Percentiles rank a stretch among this genome's conserved stretches.
phyloP scores from a whole-genome alignment of 2,797 vertebrate genomes.

The Picus viridis region DNA sequence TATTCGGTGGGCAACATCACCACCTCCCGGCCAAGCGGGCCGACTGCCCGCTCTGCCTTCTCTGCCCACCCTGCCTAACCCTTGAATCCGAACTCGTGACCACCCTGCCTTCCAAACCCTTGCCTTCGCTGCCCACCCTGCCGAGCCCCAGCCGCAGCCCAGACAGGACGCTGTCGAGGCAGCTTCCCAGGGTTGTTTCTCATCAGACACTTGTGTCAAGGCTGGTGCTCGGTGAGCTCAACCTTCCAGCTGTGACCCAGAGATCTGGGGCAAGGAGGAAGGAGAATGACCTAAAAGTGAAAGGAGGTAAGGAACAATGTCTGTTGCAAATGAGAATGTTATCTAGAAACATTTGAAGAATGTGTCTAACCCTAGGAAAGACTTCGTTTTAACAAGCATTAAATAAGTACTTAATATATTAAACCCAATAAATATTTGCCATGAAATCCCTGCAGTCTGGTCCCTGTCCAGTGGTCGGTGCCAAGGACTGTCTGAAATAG shows the following conservation, averaged over 20 bases:
- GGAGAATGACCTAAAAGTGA: not conserved
- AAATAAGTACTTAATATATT: no score
- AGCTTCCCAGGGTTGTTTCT: no score
- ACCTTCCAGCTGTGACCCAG: not conserved
- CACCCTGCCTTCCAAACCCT: not conserved
- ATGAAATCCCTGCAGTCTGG: rapidly evolving
- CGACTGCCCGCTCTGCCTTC: not conserved
- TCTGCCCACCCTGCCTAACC: no score
- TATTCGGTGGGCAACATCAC: not conserved
- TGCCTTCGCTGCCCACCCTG: not conserved
- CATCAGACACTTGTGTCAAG: no score
- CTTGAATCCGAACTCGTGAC: no score
- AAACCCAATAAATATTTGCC: not conserved
- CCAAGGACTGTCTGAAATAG: rapidly evolving
- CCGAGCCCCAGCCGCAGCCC: not conserved
- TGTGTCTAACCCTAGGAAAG: not conserved
- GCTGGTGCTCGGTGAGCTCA: not conserved
- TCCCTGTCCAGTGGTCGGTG: not conserved
- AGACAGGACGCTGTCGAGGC: not conserved
- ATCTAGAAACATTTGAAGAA: not conserved
- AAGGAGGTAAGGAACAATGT: not conserved
- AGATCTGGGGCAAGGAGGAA: not conserved
- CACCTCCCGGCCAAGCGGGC: constrained; percentile 20
- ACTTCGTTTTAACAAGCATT: not conserved
- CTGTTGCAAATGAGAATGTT: not conserved